phyloP scores from a whole-genome alignment of 2,888 invertebrate species.

The Drosophila greeni region DNA sequence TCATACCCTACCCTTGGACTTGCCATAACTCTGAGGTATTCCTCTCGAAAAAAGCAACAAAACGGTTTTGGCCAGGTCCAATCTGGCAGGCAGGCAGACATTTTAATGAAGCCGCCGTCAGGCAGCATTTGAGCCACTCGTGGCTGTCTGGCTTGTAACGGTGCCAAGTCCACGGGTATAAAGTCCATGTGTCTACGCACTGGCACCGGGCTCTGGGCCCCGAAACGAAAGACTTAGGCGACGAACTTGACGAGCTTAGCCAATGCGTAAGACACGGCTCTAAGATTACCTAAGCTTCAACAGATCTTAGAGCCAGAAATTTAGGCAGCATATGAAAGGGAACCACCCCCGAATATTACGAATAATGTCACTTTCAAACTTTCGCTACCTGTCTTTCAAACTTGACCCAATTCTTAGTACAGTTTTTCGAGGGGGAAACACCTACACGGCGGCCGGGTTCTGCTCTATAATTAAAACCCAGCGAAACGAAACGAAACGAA shows the following conservation, averaged over 20 bases:
- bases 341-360: background rate
- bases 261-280: conserved; percentile 28
- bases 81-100: conserved; percentile 63
- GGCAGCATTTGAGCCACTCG: conserved; percentile 38
- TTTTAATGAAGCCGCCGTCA: conserved; percentile 68
- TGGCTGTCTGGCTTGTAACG: conserved; percentile 40
- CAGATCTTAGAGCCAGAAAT: background rate
- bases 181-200: conserved; percentile 46
- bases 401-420: conserved; percentile 58
- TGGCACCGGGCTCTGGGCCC: conserved; percentile 3
- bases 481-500: conserved; percentile 51
- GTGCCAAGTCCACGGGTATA: conserved; percentile 48
- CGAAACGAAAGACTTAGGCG: conserved; percentile 69
- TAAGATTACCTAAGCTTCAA: conserved; percentile 24
- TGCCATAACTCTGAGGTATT: conserved; percentile 2
- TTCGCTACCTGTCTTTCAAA: conserved; percentile 62
- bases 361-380: conserved; percentile 67
- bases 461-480: conserved; percentile 43
- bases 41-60: conserved; percentile 16
- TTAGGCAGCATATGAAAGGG: background rate
- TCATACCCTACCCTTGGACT: background rate
- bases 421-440: conserved; percentile 16
- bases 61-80: conserved; percentile 57
- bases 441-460: conserved; percentile 32
- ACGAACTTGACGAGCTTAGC: conserved; percentile 53